Conservation (phyloP, 2,113 vertebrate species). For the Acanthisitta chloris region DNA sequence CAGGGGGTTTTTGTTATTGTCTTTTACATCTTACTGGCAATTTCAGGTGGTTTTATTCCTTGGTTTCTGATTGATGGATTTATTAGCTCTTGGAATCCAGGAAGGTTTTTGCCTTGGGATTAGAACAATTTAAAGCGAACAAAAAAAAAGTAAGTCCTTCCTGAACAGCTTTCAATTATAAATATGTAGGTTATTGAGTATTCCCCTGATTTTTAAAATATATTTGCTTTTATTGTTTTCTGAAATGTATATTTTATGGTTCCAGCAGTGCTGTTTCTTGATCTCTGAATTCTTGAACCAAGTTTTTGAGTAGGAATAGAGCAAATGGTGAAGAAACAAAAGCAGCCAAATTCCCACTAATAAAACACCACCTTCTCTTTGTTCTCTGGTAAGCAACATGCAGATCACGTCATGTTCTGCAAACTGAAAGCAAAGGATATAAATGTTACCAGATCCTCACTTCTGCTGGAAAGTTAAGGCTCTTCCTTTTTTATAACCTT, state of each 20-base stretch:
- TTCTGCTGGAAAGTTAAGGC: background rate
- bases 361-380: background rate
- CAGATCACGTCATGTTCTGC: background rate
- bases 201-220: background rate
- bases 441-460: background rate
- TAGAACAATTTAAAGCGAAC: slow-evolving; percentile 20
- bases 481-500: background rate
- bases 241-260: background rate
- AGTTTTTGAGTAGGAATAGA: background rate
- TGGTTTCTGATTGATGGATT: slow-evolving; percentile 30
- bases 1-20: background rate
- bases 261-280: background rate
- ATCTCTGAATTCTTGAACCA: background rate
- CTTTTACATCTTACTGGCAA: background rate
- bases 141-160: background rate
- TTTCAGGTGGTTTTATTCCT: background rate
- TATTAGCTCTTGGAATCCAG: slow-evolving; percentile 4
- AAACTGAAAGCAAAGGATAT: background rate
- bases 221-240: background rate
- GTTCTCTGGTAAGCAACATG: background rate
- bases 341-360: background rate
- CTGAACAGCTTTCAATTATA: background rate
- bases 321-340: background rate
- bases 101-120: slow-evolving; percentile 29
- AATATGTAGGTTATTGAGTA: background rate